Evolutionary conservation across 2,113 vertebrate genomes (phyloP), one percentile per base, ranked within the genome.

Genomic region (Fulica atra): DNA sequence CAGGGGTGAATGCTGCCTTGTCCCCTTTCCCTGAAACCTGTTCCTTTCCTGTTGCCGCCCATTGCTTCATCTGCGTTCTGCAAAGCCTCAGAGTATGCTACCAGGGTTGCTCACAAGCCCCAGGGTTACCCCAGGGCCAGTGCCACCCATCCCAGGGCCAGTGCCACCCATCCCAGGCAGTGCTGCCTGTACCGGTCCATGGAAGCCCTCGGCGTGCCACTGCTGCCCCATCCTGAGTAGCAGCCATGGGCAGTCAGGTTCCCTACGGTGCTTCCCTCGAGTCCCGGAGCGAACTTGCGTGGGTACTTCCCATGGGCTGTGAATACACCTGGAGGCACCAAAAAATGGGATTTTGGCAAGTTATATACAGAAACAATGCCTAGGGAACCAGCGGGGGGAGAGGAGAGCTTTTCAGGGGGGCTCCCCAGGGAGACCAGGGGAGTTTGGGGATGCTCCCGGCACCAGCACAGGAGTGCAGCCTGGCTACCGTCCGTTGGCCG

Each of bases 201-300:
- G 0, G 61, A 64, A 85, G 87, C 61, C 54, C 25, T 82, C 0
- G 53, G n/a, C 0, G 28, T 33, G 18, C 44, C 16, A 3, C 56
- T 44, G 10, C 64, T 18, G 48, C 92, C 94, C 94, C 11, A 25
- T 65, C 77, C 40, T 0, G 17, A 60, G 46, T 50, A 57, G 53
- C 96, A 97, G 18, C 88, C 10, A 0, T 29, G 70, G 26, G 68
- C 51, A 0, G 91, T 94, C 57, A 94, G 50, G 14, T 96, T 97
- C 40, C 88, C 95, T 2, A 97, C 92, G 5, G 86, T 93, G 73
- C 95, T 96, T 36, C 96, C 95, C 80, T 96, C 95, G 1, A 96
- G 96, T 56, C 85, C 95, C 0, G 96, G 93, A 4, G 77, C 25
- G 6, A 90, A 84, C 0, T 5, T 5, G 9, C 51, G 80, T 0